Conservation (phyloP, 2,797 vertebrate species). For the Neoniphon sammara region DNA sequence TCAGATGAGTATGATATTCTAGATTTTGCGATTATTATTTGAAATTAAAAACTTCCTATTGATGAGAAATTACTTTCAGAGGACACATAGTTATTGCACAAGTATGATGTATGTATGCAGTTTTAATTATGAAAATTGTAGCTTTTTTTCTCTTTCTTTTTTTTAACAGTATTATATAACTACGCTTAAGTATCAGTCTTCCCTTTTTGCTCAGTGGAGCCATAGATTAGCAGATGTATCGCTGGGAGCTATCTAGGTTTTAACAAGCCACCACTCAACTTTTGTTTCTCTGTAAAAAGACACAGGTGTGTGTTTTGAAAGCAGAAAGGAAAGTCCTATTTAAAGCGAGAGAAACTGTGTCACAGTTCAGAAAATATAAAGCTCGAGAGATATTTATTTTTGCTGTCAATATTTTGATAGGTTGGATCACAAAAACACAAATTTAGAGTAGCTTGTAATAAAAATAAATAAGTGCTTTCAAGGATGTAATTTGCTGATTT, state of each 20-base stretch:
- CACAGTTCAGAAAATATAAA: constrained; percentile 11
- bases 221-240: background rate
- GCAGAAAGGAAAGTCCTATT: constrained; percentile 50
- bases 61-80: background rate
- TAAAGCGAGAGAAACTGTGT: background rate
- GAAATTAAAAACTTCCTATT: background rate
- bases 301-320: constrained; percentile 59
- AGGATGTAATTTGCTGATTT: background rate
- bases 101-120: too few relatives aligned
- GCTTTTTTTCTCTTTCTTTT: background rate
- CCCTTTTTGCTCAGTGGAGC: background rate
- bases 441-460: too few relatives aligned
- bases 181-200: background rate
- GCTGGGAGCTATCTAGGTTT: background rate
- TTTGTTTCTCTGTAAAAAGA: constrained; percentile 47
- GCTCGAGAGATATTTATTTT: constrained; percentile 19
- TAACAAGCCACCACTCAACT: constrained; percentile 25
- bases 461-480: too few relatives aligned
- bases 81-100: background rate
- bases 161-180: too few relatives aligned
- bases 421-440: background rate
- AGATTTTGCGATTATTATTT: background rate
- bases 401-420: constrained; percentile 46
- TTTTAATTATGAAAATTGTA: background rate
- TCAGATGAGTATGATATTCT: background rate